Percentiles rank a stretch among this genome's conserved stretches.
phyloP scores from a whole-genome alignment of 1,140 invertebrate species.

The Ctenoplectra terminalis region DNA sequence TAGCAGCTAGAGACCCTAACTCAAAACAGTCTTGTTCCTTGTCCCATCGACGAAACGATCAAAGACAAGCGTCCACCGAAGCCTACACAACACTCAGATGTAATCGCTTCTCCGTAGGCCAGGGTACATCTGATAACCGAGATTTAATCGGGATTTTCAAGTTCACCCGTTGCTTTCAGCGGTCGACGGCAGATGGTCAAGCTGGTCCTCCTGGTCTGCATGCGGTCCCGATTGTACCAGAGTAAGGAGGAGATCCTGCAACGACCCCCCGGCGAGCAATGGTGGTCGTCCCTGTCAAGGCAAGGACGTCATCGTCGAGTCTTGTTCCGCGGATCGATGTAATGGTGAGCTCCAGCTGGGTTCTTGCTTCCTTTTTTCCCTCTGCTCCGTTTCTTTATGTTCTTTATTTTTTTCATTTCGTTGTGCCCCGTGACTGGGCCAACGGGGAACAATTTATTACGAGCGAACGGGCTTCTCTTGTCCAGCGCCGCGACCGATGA shows the following conservation, averaged over 20 bases:
- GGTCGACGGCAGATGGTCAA: constrained; percentile 89
- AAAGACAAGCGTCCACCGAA: background rate
- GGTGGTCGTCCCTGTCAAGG: constrained; percentile 88
- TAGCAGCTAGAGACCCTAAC: background rate
- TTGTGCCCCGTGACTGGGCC: constrained; percentile 49
- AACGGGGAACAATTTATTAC: constrained; percentile 56
- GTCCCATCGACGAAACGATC: background rate
- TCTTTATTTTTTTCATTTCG: constrained; percentile 2
- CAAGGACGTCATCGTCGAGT: constrained; percentile 85
- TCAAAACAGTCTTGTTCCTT: background rate
- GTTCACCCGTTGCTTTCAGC: constrained; percentile 66
- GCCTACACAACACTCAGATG: constrained; percentile 24
- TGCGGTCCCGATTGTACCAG: constrained; percentile 94
- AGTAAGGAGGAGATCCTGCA: constrained; percentile 90
- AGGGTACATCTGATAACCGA: constrained; percentile 54
- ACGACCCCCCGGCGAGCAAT: constrained; percentile 86
- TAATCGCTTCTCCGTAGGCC: constrained; percentile 10
- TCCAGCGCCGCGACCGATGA: constrained; percentile 28
- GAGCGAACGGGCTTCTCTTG: constrained; percentile 42
- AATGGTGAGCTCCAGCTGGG: constrained; percentile 76
- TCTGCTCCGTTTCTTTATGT: background rate
- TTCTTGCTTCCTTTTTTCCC: constrained; percentile 7
- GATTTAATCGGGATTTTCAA: constrained; percentile 67
- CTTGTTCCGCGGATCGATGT: constrained; percentile 83
- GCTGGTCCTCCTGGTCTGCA: constrained; percentile 94